Percentiles rank a stretch among this genome's conserved stretches.
Conservation (phyloP, 2,113 vertebrate species). For the Eleginops maclovinus region DNA sequence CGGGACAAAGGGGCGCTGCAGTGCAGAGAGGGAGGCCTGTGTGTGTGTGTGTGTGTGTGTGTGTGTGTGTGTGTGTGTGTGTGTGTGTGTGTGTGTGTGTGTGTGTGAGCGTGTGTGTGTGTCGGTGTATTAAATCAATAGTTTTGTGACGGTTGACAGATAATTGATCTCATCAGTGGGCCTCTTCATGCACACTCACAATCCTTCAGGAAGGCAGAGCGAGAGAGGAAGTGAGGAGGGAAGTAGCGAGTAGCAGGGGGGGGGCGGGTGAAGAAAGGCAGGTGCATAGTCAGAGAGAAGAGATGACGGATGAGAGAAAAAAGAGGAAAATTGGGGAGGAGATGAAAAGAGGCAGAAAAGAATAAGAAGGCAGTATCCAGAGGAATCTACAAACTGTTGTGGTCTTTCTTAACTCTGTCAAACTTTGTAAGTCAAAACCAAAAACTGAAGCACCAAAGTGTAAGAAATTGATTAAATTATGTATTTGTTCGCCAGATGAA, state of each 20-base stretch:
- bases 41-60: background rate
- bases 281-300: constrained; percentile 42
- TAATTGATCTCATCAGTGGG: constrained; percentile 78
- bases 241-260: constrained; percentile 6
- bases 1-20: constrained; percentile 49
- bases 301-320: constrained; percentile 29
- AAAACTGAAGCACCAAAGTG: no score
- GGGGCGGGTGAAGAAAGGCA: constrained; percentile 23
- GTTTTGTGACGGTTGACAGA: constrained; percentile 74
- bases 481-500: no score
- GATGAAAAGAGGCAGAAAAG: background rate
- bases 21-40: constrained; percentile 14
- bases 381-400: background rate
- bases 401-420: background rate
- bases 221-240: constrained; percentile 42
- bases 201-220: constrained; percentile 48
- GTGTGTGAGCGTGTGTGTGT: background rate
- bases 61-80: background rate
- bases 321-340: background rate
- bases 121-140: constrained; percentile 67
- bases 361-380: background rate
- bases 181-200: constrained; percentile 75
- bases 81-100: background rate
- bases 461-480: no score
- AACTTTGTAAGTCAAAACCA: no score